These are phyloP conservation scores for Sebastes kiyomatsui DNA, from an alignment of 2,797 vertebrate species.

Conservation along the genomic window DNA sequence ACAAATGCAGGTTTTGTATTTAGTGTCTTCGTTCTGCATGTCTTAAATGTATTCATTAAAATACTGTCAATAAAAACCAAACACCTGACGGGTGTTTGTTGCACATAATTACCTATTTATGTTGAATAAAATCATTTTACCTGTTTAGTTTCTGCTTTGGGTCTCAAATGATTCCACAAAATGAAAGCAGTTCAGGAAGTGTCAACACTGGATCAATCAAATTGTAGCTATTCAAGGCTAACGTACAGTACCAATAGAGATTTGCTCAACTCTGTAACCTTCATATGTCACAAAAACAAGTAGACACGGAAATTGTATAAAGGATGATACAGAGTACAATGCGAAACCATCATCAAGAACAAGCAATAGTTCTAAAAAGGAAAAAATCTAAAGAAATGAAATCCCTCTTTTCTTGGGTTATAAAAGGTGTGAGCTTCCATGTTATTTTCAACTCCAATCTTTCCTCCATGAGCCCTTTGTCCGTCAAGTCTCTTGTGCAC, in stretches of 20 bases:
- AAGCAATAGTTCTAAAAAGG: background rate
- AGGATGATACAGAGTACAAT: background rate
- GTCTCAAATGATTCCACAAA: constrained; percentile 5
- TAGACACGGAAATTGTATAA: background rate
- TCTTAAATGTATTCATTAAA: constrained; percentile 31
- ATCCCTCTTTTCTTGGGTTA: background rate
- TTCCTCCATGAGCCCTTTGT: background rate
- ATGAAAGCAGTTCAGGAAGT: background rate
- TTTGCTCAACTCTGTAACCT: background rate
- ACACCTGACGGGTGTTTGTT: constrained; percentile 20
- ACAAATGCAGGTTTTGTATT: background rate
- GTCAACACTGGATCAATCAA: background rate
- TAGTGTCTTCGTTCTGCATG: constrained; percentile 21
- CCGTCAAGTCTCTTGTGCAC: background rate
- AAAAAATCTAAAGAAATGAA: background rate
- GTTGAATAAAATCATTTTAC: constrained; percentile 2
- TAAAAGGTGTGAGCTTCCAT: background rate
- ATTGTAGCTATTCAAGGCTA: background rate
- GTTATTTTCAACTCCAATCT: background rate
- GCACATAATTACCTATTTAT: constrained; percentile 13
- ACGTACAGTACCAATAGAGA: background rate
- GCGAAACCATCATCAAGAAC: background rate
- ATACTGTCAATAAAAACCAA: constrained; percentile 32
- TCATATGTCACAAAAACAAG: background rate
- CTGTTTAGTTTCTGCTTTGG: constrained; percentile 5